A percentile compares a stretch with the other conserved stretches of the same genome.
Conservation (phyloP, 2,888 invertebrate species). For the Apodemia mormo region DNA sequence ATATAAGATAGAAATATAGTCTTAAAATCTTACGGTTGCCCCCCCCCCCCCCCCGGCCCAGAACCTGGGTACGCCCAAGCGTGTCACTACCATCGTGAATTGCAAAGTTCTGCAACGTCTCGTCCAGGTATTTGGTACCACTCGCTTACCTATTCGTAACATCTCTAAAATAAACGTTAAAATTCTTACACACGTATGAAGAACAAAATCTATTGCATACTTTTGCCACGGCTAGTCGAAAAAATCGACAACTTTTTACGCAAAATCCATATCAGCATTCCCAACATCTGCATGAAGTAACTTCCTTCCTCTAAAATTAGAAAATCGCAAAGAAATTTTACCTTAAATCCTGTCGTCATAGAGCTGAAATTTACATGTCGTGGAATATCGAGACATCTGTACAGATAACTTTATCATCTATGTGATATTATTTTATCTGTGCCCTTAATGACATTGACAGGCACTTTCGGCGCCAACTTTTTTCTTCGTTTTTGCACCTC, state of each 20-base stretch:
- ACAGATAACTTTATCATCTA: conserved; percentile 51
- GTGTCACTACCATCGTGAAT: too few species aligned
- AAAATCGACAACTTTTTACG: conserved; percentile 18
- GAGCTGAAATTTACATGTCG: not conserved
- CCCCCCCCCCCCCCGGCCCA: too few species aligned
- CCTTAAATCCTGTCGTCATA: not conserved
- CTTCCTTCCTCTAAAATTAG: conserved; percentile 44
- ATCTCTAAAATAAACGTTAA: too few species aligned
- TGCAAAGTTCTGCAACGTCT: too few species aligned
- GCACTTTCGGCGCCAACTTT: conserved; percentile 62
- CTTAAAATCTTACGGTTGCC: too few species aligned
- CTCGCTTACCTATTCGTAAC: too few species aligned
- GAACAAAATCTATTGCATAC: too few species aligned
- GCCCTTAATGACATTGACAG: conserved; percentile 58
- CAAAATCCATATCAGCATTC: conserved; percentile 32
- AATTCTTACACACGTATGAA: too few species aligned
- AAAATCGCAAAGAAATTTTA: conserved; percentile 20
- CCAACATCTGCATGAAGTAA: conserved; percentile 38
- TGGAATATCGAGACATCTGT: conserved; percentile 49
- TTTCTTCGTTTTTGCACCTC: conserved; percentile 50
- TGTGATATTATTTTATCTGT: conserved; percentile 53
- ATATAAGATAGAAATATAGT: too few species aligned
- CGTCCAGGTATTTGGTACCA: too few species aligned
- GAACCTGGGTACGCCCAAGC: too few species aligned
- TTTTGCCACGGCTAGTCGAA: too few species aligned